Evolutionary conservation across 1,140 invertebrate species (phyloP).

Genomic region (Aphidius ervi): DNA sequence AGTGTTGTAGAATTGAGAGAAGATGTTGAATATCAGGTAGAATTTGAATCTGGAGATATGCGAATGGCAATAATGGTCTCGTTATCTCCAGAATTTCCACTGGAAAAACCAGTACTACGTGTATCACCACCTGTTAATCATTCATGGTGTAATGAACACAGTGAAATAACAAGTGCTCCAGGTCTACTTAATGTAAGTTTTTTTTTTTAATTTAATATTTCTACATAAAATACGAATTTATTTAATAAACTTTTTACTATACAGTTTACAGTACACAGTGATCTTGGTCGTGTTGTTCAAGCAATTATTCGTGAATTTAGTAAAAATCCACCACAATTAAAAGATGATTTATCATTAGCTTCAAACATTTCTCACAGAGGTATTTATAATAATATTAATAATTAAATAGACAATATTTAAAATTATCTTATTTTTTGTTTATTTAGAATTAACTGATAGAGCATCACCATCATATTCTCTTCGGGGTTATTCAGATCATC

Average conservation of each 20-base stretch:
- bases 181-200: constrained; percentile 65
- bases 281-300: constrained; percentile 73
- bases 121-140: constrained; percentile 64
- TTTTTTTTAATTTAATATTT: background rate
- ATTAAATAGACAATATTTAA: background rate
- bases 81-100: constrained; percentile 65
- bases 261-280: constrained; percentile 70
- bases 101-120: constrained; percentile 67
- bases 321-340: constrained; percentile 58
- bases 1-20: constrained; percentile 68
- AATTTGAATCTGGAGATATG: constrained; percentile 61
- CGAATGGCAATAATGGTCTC: constrained; percentile 63
- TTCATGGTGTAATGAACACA: constrained; percentile 65
- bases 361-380: constrained; percentile 46
- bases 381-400: constrained; percentile 22
- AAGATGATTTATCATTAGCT: constrained; percentile 45
- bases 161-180: constrained; percentile 65
- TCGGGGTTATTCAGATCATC: constrained; percentile 42
- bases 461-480: constrained; percentile 43
- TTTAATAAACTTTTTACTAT: constrained; percentile 24
- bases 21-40: constrained; percentile 67
- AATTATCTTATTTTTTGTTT: background rate
- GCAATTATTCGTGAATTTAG: constrained; percentile 74
- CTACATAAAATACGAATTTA: background rate
- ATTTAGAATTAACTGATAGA: constrained; percentile 46